Conservation (phyloP, 2,888 invertebrate genomes). For the Sepioteuthis lessoniana region DNA sequence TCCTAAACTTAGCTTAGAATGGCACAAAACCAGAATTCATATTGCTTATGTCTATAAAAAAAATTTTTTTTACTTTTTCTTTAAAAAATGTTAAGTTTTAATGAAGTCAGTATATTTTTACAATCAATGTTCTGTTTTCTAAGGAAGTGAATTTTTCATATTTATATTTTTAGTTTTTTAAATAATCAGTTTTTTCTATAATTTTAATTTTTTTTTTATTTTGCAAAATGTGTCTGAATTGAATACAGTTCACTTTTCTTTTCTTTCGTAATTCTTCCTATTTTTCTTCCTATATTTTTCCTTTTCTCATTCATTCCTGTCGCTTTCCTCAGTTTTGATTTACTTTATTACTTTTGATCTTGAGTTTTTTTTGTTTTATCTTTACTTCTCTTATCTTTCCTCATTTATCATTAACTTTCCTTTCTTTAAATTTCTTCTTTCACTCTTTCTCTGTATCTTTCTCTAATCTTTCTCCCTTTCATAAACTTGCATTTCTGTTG, state of each 20-base stretch:
- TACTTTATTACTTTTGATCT: neutral
- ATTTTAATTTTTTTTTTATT: too few relatives aligned
- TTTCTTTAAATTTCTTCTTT: neutral
- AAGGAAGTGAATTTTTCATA: too few relatives aligned
- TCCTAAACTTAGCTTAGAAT: too few relatives aligned
- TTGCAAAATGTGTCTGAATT: neutral
- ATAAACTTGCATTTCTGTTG: too few relatives aligned
- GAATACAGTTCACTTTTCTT: neutral
- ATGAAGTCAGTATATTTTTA: too few relatives aligned
- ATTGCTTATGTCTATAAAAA: too few relatives aligned
- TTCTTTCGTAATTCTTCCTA: neutral
- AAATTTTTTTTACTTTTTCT: too few relatives aligned
- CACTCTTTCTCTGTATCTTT: neutral
- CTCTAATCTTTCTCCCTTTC: neutral
- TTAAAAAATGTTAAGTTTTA: too few relatives aligned
- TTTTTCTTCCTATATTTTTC: neutral
- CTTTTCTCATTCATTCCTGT: neutral
- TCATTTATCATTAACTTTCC: neutral
- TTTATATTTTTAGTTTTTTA: too few relatives aligned
- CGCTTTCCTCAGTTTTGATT: neutral
- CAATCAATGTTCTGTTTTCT: too few relatives aligned
- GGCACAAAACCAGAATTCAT: too few relatives aligned
- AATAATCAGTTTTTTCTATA: too few relatives aligned
- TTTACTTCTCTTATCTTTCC: neutral
- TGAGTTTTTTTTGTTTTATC: neutral